Conservation (phyloP, 2,888 invertebrate species). For the Cephus spinipes region DNA sequence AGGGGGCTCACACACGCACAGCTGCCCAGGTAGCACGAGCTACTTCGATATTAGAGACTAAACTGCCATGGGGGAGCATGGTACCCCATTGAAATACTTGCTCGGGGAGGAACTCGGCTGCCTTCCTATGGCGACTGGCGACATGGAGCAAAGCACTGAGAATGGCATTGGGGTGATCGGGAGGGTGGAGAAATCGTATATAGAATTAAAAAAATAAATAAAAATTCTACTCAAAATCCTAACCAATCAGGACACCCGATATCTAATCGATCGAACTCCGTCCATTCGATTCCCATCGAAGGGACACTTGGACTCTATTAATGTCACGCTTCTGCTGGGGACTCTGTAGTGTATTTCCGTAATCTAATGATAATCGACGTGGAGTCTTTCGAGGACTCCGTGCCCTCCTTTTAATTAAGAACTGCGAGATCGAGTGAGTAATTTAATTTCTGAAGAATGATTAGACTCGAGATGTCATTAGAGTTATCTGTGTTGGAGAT, state of each 20-base stretch:
- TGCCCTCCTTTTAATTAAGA: not conserved
- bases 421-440: not conserved
- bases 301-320: not conserved
- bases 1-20: slow-evolving; percentile 51
- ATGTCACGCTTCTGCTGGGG: not conserved
- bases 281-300: not conserved
- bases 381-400: not conserved
- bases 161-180: not conserved
- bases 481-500: not conserved
- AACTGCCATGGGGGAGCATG: slow-evolving; percentile 3
- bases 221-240: not conserved
- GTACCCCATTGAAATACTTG: slow-evolving; percentile 36
- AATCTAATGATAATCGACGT: not conserved
- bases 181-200: not conserved
- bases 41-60: slow-evolving; percentile 51
- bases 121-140: slow-evolving; percentile 14
- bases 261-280: not conserved
- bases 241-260: not conserved
- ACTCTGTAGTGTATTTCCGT: not conserved
- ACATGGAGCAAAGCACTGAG: not conserved
- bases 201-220: not conserved
- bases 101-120: slow-evolving; percentile 49
- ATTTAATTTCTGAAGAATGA: not conserved
- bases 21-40: slow-evolving; percentile 65
- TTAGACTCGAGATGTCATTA: not conserved